A percentile compares a stretch with the other conserved stretches of the same genome.
Evolutionary conservation across 2,113 vertebrate genomes (phyloP).

Genomic region (Dermatemys mawii): DNA sequence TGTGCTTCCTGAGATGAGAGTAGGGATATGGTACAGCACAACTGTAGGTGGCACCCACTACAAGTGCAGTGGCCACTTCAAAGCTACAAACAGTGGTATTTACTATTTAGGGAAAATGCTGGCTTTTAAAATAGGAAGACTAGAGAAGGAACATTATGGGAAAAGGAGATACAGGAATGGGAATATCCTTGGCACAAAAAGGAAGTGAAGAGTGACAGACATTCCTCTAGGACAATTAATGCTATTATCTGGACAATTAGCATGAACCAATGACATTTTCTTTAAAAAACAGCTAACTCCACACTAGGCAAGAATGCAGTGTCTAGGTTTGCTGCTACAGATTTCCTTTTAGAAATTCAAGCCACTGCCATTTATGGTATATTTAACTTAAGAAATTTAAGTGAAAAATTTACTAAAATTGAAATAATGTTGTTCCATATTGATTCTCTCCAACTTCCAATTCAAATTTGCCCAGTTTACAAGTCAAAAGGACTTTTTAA

Average conservation of each 20-base stretch:
- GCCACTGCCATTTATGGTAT: neutral
- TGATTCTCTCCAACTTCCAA: neutral
- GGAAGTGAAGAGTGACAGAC: neutral
- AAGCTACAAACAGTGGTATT: neutral
- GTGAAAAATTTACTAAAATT: neutral
- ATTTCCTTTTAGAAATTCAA: neutral
- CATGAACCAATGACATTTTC: neutral
- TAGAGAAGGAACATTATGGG: neutral
- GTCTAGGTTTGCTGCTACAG: neutral
- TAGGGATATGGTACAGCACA: neutral
- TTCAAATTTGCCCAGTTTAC: neutral
- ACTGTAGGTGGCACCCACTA: neutral
- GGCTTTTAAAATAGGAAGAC: neutral
- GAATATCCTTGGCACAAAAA: neutral
- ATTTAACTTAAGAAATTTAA: neutral
- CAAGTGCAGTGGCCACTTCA: neutral
- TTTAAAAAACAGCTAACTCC: neutral
- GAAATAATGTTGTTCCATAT: neutral
- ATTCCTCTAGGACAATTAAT: neutral
- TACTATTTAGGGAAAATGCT: neutral
- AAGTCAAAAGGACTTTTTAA: neutral
- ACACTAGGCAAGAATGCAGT: neutral
- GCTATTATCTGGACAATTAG: neutral
- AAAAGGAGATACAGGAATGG: neutral
- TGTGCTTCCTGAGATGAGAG: neutral